Base-by-base conservation (phyloP, 2,797 vertebrate species). In the Lepilemur septentrionalis region DNA sequence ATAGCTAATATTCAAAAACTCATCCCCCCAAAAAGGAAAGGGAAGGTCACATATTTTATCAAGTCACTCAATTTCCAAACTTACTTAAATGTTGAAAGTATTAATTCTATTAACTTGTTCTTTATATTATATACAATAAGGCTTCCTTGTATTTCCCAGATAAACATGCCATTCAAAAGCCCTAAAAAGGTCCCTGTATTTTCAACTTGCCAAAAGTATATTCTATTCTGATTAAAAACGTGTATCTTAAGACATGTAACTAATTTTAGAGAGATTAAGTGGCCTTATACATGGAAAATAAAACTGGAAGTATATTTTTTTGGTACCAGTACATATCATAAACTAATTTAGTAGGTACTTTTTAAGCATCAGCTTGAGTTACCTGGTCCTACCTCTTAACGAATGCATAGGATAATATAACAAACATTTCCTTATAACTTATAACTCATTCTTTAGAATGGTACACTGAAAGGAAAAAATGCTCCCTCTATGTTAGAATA, bases 1-100 rank as follows among this genome's bases (percentile, higher is more conserved):
- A 90, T 87, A 88, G 46, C 63, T 94, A 89, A 89, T 84, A 70
- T 97, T 97, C 46, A 96, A 98, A 98, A 96, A 69, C 28, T 69
- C 61, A 55, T n/a, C 73, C 46, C 69, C 30, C 7, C 17, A 85
- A 97, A 86, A 59, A 52, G 46, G 59, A 6, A 97, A 86, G 46
- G 4, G 93, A 89, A 94, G 41, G 35, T 93, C 70, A 97, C 22
- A 30, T 41, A 95, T 35, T 91, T 17, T 90, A 63, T 96, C 89
- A 95, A 93, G 97, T 41, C 78, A 97, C 93, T 92, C 84, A 30
- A 75, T 75, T 94, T 76, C 67, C 69, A 97, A 94, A 80, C 81
- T 88, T 90, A 91, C 61, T 94, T 30, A 61, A 97, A 95, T 91
- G 78, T 83, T 88, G 23, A 97, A 98, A 98, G 11, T 69, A 97